These are phyloP conservation scores for Toxotes chatareus DNA, from an alignment of 2,113 vertebrate species.

Conservation along the genomic window DNA sequence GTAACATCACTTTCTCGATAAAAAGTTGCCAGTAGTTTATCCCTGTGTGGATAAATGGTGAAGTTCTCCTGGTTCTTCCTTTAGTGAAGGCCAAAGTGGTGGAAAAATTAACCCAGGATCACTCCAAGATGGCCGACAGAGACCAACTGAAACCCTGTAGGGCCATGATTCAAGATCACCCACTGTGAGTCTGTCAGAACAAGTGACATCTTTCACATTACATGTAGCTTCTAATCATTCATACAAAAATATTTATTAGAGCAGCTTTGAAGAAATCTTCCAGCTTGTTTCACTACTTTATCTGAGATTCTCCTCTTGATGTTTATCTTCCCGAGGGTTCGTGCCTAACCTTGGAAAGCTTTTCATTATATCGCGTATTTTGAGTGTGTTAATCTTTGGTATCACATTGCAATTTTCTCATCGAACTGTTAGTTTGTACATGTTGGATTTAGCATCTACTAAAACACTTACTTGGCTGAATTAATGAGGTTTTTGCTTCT, in stretches of 20 bases:
- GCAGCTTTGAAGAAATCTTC: not conserved
- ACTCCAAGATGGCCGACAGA: not conserved
- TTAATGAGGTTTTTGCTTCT: constrained; percentile 18
- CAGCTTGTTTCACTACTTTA: not conserved
- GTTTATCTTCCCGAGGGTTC: constrained; percentile 14
- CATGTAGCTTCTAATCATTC: not conserved
- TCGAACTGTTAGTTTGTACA: not conserved
- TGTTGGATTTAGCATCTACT: not conserved
- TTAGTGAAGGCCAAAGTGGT: not conserved
- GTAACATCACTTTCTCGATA: not conserved
- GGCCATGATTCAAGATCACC: not conserved
- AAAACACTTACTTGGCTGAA: constrained; percentile 7
- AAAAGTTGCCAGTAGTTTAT: not conserved
- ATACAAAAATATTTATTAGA: not conserved
- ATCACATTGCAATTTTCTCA: constrained; percentile 14
- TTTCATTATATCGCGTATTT: not conserved
- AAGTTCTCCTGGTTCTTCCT: not conserved
- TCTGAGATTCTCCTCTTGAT: not conserved
- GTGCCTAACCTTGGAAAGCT: constrained; percentile 6
- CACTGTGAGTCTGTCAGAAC: not conserved
- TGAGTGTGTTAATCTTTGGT: not conserved
- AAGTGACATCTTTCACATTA: not conserved
- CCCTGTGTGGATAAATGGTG: not conserved
- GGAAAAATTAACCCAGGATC: not conserved
- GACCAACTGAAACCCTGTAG: too few species aligned